A percentile compares a stretch with the other conserved stretches of the same genome.
phyloP scores from a whole-genome alignment of 2,113 vertebrate species.

The Bos indicus region DNA sequence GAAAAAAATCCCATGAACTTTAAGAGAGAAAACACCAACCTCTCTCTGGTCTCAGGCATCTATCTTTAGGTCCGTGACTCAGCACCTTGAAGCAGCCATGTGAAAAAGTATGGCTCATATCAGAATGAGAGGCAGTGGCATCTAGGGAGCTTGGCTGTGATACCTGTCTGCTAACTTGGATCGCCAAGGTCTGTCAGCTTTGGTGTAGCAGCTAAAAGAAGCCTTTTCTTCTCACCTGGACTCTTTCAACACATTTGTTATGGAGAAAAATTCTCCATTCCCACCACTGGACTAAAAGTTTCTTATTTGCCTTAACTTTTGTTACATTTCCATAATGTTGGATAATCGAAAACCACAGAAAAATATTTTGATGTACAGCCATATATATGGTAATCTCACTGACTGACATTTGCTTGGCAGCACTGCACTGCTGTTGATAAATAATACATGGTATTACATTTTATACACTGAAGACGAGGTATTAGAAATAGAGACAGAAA shows the following conservation, averaged over 20 bases:
- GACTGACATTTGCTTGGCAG: conserved; percentile 44
- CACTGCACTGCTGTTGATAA: conserved; percentile 29
- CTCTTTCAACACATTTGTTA: background rate
- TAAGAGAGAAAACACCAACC: background rate
- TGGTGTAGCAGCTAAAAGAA: background rate
- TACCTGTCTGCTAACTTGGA: background rate
- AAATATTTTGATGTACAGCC: background rate
- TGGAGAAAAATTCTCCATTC: background rate
- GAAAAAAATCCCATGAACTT: background rate
- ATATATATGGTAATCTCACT: conserved; percentile 24
- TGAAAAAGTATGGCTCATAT: background rate
- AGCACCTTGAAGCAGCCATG: background rate
- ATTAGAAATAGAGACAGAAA: background rate
- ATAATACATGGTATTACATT: conserved; percentile 48
- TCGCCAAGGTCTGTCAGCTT: background rate
- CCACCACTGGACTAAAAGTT: background rate
- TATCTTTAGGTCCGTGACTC: background rate
- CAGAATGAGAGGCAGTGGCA: fast-evolving
- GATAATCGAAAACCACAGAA: background rate
- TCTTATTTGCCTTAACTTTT: conserved; percentile 3
- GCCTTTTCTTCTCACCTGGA: background rate
- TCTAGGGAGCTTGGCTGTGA: background rate
- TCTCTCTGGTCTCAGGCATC: background rate
- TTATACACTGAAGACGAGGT: background rate
- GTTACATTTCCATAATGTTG: conserved; percentile 24